Evolutionary conservation across 2,888 invertebrate species (phyloP), one percentile per base, ranked within the genome.

Genomic region (Eulithis prunata): DNA sequence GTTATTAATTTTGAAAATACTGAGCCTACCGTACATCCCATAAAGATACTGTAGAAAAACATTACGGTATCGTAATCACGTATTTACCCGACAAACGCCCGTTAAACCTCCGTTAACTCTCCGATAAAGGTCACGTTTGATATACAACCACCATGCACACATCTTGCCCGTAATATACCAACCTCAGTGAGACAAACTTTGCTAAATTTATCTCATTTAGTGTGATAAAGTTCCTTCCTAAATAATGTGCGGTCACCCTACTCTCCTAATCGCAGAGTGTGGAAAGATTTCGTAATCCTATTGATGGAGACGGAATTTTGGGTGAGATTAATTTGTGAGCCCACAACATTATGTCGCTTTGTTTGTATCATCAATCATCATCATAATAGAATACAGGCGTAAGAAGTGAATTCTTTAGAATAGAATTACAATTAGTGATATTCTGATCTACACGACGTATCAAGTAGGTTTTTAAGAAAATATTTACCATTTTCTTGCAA

Each of bases 171-270:
- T 64, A 63, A 61, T 63, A 62, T 36, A 62, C 51, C 49, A 62
- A 59, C 63, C 67, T 60, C 59, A 55, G 62, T 59, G 8, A 53
- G 60, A 67, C 67, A 63, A 63, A 67, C 47, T 67, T 64, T 43
- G 45, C 21, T 53, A 43, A 57, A 67, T 67, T 60, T 67, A 67
- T 67, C 67, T 67, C 63, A 67, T 67, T 67, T 67, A 67, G 53
- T 47, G 63, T 61, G 67, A 67, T 67, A 67, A 67, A 67, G 63
- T 53, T 55, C 49, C 46, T 21, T 54, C 53, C 56, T 62, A 62
- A 62, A 57, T 64, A 67, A 67, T 57, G 67, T 59, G 59, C 21
- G 64, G 67, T 70, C 61, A 67, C 54, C 70, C 62, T 53, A 55
- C 32, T 64, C 53, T 61, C 62, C 65, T 28, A 41, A 36, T 10